phyloP scores from a whole-genome alignment of 2,797 vertebrate genomes.

The Cossypha dichroa region DNA sequence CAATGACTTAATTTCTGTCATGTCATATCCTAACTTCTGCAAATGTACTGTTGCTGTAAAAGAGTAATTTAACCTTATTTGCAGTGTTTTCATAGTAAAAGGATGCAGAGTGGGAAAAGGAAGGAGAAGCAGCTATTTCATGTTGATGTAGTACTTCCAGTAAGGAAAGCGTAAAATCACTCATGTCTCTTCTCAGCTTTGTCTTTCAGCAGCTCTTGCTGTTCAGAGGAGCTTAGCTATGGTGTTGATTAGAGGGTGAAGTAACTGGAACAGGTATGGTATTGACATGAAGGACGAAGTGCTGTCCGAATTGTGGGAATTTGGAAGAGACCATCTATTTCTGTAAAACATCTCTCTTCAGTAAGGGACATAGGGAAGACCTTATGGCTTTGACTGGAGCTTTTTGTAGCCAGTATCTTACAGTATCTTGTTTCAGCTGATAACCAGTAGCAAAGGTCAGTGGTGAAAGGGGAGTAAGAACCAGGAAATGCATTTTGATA shows the following conservation, averaged over 20 bases:
- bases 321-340: neutral
- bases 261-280: neutral
- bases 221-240: neutral
- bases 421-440: neutral
- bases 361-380: neutral
- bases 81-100: neutral
- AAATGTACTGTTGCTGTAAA: neutral
- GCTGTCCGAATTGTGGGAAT: neutral
- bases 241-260: neutral
- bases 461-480: neutral
- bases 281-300: neutral
- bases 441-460: neutral
- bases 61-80: conserved; percentile 6
- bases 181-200: neutral
- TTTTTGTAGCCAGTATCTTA: neutral
- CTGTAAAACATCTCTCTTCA: neutral
- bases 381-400: neutral
- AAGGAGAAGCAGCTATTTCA: neutral
- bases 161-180: neutral
- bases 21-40: neutral
- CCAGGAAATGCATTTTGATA: neutral
- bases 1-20: neutral
- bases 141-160: neutral
- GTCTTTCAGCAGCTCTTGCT: neutral
- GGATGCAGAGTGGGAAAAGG: neutral